Evolutionary conservation across 2,113 vertebrate genomes (phyloP).

Genomic region (Salvelinus namaycush): DNA sequence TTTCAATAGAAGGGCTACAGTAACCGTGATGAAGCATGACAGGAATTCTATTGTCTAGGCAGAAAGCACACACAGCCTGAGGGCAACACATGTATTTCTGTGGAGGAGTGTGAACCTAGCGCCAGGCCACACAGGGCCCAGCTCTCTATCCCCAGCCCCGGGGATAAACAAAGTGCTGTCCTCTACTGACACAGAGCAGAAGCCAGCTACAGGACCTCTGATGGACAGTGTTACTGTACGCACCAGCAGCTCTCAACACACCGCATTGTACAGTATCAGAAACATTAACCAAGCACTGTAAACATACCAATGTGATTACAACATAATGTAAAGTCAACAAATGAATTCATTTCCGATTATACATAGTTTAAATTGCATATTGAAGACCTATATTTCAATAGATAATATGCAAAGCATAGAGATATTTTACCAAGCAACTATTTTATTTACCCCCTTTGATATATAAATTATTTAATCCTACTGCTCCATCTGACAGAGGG

Average conservation of each 20-base stretch:
- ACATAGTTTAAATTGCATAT: too few relatives aligned
- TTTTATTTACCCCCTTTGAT: background rate
- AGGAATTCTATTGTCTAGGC: conserved; percentile 50
- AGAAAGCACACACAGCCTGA: conserved; percentile 33
- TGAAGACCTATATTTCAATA: too few relatives aligned
- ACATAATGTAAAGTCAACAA: background rate
- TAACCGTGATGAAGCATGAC: conserved; percentile 42
- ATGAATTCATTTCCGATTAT: too few relatives aligned
- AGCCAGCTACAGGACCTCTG: background rate
- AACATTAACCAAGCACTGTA: conserved; percentile 28
- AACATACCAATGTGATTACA: conserved; percentile 2
- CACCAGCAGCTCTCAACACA: conserved; percentile 3
- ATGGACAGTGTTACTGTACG: background rate
- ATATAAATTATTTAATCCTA: too few relatives aligned
- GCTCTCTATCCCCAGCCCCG: conserved; percentile 21
- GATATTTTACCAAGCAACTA: background rate
- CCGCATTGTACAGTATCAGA: conserved; percentile 20
- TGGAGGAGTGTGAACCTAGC: conserved; percentile 3
- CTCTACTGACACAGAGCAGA: conserved; percentile 5
- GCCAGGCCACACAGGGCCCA: conserved; percentile 26
- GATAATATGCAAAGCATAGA: too few relatives aligned
- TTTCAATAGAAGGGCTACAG: conserved; percentile 32
- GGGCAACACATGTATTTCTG: conserved; percentile 49
- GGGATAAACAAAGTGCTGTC: conserved; percentile 41
- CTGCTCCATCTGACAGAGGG: too few relatives aligned